Percentiles rank a stretch among this genome's conserved stretches.
phyloP scores from a whole-genome alignment of 1,140 invertebrate species.

The Trachymyrmex cornetzi region DNA sequence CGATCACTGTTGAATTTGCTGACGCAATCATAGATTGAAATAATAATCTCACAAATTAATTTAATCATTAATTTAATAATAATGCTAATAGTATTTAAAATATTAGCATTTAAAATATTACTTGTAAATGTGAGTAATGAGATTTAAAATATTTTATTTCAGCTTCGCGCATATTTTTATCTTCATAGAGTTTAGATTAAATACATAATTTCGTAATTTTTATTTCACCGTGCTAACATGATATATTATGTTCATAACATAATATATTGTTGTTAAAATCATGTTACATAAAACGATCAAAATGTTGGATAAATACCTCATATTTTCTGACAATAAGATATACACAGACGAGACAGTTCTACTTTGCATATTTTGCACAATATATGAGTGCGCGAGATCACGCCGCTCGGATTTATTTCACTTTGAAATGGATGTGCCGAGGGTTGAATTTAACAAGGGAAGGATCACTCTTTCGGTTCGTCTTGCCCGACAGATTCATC shows the following conservation, averaged over 20 bases:
- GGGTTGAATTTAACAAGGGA: slow-evolving; percentile 37
- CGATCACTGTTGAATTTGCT: no score
- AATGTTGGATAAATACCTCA: background rate
- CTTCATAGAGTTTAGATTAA: slow-evolving; percentile 16
- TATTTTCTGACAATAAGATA: background rate
- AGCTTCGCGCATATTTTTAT: background rate
- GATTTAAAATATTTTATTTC: background rate
- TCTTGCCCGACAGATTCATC: slow-evolving; percentile 32
- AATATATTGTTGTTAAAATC: no score
- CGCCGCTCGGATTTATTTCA: slow-evolving; percentile 11
- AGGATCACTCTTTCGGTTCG: slow-evolving; percentile 35
- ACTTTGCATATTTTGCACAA: background rate
- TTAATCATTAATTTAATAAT: no score
- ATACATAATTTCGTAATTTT: background rate
- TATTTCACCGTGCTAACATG: background rate
- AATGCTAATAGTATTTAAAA: no score
- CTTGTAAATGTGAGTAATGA: background rate
- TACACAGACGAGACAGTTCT: background rate
- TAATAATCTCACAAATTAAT: no score
- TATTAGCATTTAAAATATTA: no score
- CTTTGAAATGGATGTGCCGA: background rate
- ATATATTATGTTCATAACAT: background rate
- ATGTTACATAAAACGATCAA: background rate
- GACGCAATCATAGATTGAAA: no score
- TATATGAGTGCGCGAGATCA: background rate